phyloP scores from a whole-genome alignment of 2,888 invertebrate species.

The Acrocyrtus sp. region DNA sequence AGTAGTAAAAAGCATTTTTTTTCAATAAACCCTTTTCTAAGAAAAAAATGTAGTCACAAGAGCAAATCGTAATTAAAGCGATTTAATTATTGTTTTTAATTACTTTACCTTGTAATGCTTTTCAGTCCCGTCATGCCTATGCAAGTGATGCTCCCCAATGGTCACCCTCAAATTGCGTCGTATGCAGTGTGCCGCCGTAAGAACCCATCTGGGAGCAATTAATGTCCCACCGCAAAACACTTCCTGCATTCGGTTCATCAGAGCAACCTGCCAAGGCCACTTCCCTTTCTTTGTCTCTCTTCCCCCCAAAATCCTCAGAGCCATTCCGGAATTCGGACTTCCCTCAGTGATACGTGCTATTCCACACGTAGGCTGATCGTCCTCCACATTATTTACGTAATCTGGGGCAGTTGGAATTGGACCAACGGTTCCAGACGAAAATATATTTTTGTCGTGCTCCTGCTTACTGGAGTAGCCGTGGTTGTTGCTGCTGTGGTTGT shows the following conservation, averaged over 20 bases:
- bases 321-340: conserved; percentile 47
- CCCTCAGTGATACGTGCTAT: conserved; percentile 53
- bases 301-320: conserved; percentile 86
- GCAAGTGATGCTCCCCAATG: conserved; percentile 87
- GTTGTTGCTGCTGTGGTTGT: too few relatives aligned
- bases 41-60: background rate
- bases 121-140: conserved; percentile 79
- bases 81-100: too few relatives aligned
- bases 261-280: conserved; percentile 93
- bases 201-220: conserved; percentile 82
- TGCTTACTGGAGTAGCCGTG: conserved; percentile 6
- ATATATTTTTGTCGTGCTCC: conserved; percentile 19
- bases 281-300: conserved; percentile 80
- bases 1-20: too few relatives aligned
- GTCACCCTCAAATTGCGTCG: conserved; percentile 77
- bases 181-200: conserved; percentile 81
- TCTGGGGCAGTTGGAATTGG: conserved; percentile 42
- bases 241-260: conserved; percentile 86
- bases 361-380: conserved; percentile 56
- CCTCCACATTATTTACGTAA: conserved; percentile 18
- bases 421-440: conserved; percentile 31
- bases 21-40: background rate
- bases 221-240: conserved; percentile 90
- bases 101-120: conserved; percentile 76
- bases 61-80: background rate